Conservation (phyloP, 2,113 vertebrate species). For the Cheilinus undulatus region DNA sequence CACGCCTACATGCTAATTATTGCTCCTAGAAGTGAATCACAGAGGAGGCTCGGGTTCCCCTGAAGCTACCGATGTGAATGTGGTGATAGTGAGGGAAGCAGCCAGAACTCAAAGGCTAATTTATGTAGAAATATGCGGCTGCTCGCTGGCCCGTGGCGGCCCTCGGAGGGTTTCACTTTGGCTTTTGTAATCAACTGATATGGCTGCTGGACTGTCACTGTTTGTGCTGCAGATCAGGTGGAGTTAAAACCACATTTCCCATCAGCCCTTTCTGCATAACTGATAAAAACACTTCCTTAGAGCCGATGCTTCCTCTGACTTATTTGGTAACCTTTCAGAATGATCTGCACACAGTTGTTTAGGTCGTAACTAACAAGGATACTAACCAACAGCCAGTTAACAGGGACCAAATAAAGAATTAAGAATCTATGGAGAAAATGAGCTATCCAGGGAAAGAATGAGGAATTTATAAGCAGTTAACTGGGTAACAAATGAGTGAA, state of each 20-base stretch:
- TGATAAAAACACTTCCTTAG: neutral
- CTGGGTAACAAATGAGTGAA: no score
- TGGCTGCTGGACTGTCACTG: neutral
- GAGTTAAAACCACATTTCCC: constrained; percentile 41
- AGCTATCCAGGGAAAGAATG: no score
- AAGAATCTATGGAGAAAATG: no score
- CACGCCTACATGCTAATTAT: constrained; percentile 26
- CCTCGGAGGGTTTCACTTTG: constrained; percentile 32
- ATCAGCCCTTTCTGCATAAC: neutral
- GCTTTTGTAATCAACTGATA: constrained; percentile 21
- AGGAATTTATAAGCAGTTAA: no score
- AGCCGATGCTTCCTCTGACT: neutral
- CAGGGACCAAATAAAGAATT: no score
- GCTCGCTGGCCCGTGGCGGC: constrained; percentile 40
- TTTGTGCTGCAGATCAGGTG: neutral
- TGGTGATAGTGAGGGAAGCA: constrained; percentile 38
- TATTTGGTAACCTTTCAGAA: no score
- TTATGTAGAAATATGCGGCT: constrained; percentile 57
- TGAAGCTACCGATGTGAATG: constrained; percentile 30
- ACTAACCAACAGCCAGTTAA: no score
- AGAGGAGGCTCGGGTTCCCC: constrained; percentile 22
- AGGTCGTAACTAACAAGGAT: no score
- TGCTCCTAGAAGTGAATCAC: constrained; percentile 18
- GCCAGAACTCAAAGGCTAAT: constrained; percentile 31
- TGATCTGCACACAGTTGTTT: no score